phyloP scores from a whole-genome alignment of 2,888 invertebrate genomes.

The Heliconius cydno region DNA sequence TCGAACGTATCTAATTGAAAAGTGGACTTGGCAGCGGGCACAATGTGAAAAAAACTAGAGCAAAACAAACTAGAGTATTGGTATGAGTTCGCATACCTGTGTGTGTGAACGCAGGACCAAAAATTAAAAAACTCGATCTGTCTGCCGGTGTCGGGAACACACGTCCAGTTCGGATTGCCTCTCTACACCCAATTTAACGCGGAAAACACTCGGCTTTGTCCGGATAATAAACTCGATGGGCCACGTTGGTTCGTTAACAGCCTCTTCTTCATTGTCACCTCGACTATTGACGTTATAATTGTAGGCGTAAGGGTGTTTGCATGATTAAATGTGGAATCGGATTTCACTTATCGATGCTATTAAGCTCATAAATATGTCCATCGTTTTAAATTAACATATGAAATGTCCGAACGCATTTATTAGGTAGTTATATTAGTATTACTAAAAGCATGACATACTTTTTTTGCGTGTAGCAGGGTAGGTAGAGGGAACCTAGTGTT shows the following conservation, averaged over 20 bases:
- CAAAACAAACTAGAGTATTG: conserved; percentile 32
- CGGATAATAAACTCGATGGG: conserved; percentile 62
- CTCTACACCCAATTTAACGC: conserved; percentile 71
- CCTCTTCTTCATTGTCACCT: conserved; percentile 47
- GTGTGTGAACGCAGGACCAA: conserved; percentile 60
- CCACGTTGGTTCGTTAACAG: conserved; percentile 48
- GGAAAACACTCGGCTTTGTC: conserved; percentile 80
- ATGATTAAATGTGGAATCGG: conserved; percentile 28
- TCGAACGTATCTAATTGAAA: conserved; percentile 41
- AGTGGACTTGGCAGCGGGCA: conserved; percentile 35
- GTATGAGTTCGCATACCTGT: conserved; percentile 23
- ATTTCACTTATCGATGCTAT: conserved; percentile 15
- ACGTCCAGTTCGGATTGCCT: conserved; percentile 74
- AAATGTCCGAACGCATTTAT: neutral
- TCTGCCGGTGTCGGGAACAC: conserved; percentile 74
- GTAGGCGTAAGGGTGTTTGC: conserved; percentile 26
- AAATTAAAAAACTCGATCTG: conserved; percentile 75
- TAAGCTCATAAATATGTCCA: neutral
- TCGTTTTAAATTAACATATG: neutral
- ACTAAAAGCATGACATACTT: neutral
- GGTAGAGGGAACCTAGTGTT: no score
- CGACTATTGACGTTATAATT: conserved; percentile 42
- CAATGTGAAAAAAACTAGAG: conserved; percentile 37
- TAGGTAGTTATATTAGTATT: neutral
- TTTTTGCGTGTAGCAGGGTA: no score